These are phyloP conservation scores for Cyrtonyx montezumae DNA, from an alignment of 2,113 vertebrate species.

Conservation along the genomic window DNA sequence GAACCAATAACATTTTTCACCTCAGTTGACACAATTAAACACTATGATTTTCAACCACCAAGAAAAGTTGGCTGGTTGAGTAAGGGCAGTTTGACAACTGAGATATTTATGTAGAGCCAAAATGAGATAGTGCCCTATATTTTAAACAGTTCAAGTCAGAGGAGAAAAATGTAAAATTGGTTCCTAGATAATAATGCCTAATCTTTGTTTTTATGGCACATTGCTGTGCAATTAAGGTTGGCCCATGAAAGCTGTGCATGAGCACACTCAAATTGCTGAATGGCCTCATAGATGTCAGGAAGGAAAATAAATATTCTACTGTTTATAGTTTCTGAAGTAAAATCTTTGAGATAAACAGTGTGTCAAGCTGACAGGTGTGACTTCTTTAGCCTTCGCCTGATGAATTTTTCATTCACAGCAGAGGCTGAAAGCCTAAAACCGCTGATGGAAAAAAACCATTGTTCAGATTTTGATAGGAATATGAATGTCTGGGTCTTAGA, in stretches of 20 bases:
- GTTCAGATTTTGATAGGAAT: constrained; percentile 19
- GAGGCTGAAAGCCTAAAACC: constrained; percentile 57
- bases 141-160: constrained; percentile 81
- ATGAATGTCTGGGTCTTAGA: constrained; percentile 5
- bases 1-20: constrained; percentile 47
- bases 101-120: constrained; percentile 71
- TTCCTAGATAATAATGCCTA: constrained; percentile 75
- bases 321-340: constrained; percentile 67
- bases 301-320: constrained; percentile 78
- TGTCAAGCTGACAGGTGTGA: constrained; percentile 74
- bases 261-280: constrained; percentile 63
- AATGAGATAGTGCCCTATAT: constrained; percentile 75
- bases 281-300: constrained; percentile 69
- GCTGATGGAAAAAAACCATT: constrained; percentile 61
- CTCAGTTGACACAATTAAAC: constrained; percentile 54
- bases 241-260: constrained; percentile 62
- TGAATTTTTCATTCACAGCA: constrained; percentile 62
- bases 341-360: constrained; percentile 68
- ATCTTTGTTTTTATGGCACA: constrained; percentile 75
- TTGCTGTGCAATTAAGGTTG: constrained; percentile 74
- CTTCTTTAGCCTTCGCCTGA: constrained; percentile 63
- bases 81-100: constrained; percentile 71
- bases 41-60: constrained; percentile 61
- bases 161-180: constrained; percentile 80
- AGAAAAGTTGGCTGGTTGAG: constrained; percentile 65